Evolutionary conservation across 2,888 invertebrate species (phyloP), one percentile per base, ranked within the genome.

Genomic region (Orchesellides sinensis): DNA sequence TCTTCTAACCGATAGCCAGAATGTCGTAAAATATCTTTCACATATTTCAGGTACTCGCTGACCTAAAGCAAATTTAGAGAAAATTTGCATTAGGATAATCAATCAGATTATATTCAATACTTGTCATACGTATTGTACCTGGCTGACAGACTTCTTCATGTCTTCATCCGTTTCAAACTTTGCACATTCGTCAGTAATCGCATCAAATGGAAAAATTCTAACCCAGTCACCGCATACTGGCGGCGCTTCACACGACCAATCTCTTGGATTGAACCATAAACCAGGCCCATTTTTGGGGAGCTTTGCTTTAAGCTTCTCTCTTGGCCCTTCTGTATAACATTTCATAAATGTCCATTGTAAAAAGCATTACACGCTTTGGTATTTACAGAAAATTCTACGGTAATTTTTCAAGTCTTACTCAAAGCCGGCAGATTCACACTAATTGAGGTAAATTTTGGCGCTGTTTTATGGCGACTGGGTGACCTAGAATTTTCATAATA

Each of bases 171-270:
- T 75, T 63, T 78, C 81, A 54, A 82, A 80, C 10, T 68, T 81
- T 29, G 75, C 73, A 52, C 77, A 70, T 25, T 85, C 79, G 12
- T 83, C 70, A 6, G 87, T 86, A 14, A 79, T 73, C 0, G 80
- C 56, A 61, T 88, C 84, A 56, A 93, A 90, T 0, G 96, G 96
- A 90, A 94, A 96, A 80, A 95, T 93, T 85, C 95, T 91, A 54
- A 94, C 92, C 94, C 96, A 96, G 49, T 94, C 93, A 0, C 96
- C 96, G 83, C 94, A 94, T 17, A 91, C 91, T 0, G 92, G 91
- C 5, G 92, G 92, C 0, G 94, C 92, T 47, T 91, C 90, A 87
- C 92, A 92, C 14, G 77, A 49, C 95, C 95, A 95, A 86, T 94
- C 92, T 75, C 92, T 92, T 0, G 77, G 59, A 69, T 12, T 65